Evolutionary conservation across 2,888 invertebrate species (phyloP), one percentile per base, ranked within the genome.

Genomic region (Philereme transversata): DNA sequence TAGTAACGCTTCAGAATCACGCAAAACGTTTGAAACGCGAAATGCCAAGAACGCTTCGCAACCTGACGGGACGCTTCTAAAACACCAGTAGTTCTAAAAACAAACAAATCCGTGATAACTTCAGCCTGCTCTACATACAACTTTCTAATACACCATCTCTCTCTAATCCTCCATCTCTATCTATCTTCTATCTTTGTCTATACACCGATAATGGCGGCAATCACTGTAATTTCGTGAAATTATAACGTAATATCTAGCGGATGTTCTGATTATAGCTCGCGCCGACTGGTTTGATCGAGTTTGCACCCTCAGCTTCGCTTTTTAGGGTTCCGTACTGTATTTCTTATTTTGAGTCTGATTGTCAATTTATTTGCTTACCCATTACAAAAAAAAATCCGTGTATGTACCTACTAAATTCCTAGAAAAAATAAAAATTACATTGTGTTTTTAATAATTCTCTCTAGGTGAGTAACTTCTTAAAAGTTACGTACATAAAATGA

Each of bases 231-330:
- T 54, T 63, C 41, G 56, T 59, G 35, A 50, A 57, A 63, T 63
- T 59, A 63, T 59, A 63, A 59, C 50, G 59, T 57, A 50, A 55
- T 59, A 51, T 59, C 58, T 56, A 62, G 63, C 69, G 68, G 68
- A 70, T 66, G 62, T 51, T 11, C 10, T 56, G 64, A 68, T 68
- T 66, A 62, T 51, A 44, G 57, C 40, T 49, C 52, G 48, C 46
- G 11, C 33, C 33, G 57, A 65, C 57, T 51, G 54, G 56, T 57
- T 55, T 55, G 44, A 63, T 69, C 64, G 51, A 61, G 65, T 68
- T 64, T 55, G 58, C 64, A 64, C 66, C 62, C 60, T 67, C 54
- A 36, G 22, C 11, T 5, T 45, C 7, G 22, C 11, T 11, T 22
- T 7, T 22, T 10, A 43, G 5, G 40, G 40, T 40, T 40, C 8